Percentiles rank a stretch among this genome's conserved stretches.
Evolutionary conservation across 2,888 invertebrate genomes (phyloP).

Genomic region (Sphaeridia pumilis): DNA sequence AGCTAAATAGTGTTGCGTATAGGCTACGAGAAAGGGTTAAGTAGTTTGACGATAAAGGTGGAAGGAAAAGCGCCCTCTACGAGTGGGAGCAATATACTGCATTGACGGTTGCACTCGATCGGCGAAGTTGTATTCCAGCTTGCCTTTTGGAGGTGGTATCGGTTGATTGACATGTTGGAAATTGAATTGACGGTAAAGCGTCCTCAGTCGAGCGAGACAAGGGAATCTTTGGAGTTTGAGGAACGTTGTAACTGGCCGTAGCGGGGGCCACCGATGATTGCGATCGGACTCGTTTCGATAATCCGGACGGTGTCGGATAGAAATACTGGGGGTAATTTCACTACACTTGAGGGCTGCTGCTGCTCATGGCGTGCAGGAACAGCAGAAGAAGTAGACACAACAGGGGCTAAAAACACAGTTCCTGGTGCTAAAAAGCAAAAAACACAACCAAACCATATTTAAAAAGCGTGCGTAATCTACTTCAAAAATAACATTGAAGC

Average conservation of each 20-base stretch:
- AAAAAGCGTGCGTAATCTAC: too few relatives aligned
- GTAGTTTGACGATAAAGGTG: too few relatives aligned
- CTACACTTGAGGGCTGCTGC: constrained; percentile 1
- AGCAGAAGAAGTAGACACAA: neutral
- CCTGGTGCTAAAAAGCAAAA: constrained; percentile 2
- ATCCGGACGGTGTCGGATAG: constrained; percentile 47
- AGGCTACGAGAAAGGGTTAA: too few relatives aligned
- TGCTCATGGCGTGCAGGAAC: neutral
- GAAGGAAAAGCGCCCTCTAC: too few relatives aligned
- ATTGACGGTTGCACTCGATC: too few relatives aligned
- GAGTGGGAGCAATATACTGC: too few relatives aligned
- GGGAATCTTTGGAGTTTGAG: constrained; percentile 53
- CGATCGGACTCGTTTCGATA: constrained; percentile 53
- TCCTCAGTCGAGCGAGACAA: constrained; percentile 53
- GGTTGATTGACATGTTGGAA: too few relatives aligned
- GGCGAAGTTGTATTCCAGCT: too few relatives aligned
- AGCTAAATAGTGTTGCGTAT: too few relatives aligned
- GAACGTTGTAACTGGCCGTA: constrained; percentile 40
- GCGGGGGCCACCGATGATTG: constrained; percentile 55
- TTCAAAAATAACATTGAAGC: too few relatives aligned
- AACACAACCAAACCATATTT: neutral
- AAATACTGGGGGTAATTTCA: constrained; percentile 43
- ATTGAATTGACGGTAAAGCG: neutral
- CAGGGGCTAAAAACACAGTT: neutral
- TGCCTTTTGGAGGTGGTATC: too few relatives aligned